A percentile compares a stretch with the other conserved stretches of the same genome.
These are phyloP conservation scores for Drosophila sechellia DNA, from an alignment of 1,140 invertebrate species.

Conservation along the genomic window DNA sequence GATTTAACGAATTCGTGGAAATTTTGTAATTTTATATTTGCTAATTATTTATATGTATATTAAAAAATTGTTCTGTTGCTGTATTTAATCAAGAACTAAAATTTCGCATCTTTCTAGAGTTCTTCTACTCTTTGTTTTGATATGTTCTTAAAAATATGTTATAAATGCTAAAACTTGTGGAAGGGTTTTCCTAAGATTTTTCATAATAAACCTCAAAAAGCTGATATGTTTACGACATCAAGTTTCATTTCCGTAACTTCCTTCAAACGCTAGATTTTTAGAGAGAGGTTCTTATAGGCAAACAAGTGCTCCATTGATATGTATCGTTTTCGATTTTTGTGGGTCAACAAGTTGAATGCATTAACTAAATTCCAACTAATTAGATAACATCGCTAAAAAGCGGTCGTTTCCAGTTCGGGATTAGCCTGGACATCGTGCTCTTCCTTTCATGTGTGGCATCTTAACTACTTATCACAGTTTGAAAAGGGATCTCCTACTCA, in stretches of 20 bases:
- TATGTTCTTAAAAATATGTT: no score
- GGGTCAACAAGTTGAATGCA: slow-evolving; percentile 38
- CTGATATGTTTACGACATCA: slow-evolving; percentile 34
- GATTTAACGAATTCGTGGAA: neutral
- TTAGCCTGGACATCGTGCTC: slow-evolving; percentile 1
- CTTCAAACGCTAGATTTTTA: neutral
- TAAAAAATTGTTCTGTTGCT: neutral
- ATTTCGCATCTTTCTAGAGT: neutral
- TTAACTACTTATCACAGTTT: slow-evolving; percentile 76
- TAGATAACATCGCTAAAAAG: slow-evolving; percentile 46
- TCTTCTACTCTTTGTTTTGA: neutral
- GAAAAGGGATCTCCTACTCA: slow-evolving; percentile 16
- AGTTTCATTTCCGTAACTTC: neutral
- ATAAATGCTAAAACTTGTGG: neutral
- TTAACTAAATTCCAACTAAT: slow-evolving; percentile 17
- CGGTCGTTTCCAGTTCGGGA: slow-evolving; percentile 46
- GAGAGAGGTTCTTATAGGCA: slow-evolving; percentile 7
- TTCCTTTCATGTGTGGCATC: slow-evolving; percentile 21
- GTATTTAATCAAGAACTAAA: neutral
- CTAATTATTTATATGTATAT: neutral
- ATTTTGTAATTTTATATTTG: neutral
- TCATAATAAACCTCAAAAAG: slow-evolving; percentile 14
- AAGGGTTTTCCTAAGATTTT: slow-evolving; percentile 1
- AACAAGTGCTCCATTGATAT: slow-evolving; percentile 49
- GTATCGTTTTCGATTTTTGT: slow-evolving; percentile 49